These are phyloP conservation scores for Rapana venosa DNA, from an alignment of 2,888 invertebrate species.

Conservation along the genomic window DNA sequence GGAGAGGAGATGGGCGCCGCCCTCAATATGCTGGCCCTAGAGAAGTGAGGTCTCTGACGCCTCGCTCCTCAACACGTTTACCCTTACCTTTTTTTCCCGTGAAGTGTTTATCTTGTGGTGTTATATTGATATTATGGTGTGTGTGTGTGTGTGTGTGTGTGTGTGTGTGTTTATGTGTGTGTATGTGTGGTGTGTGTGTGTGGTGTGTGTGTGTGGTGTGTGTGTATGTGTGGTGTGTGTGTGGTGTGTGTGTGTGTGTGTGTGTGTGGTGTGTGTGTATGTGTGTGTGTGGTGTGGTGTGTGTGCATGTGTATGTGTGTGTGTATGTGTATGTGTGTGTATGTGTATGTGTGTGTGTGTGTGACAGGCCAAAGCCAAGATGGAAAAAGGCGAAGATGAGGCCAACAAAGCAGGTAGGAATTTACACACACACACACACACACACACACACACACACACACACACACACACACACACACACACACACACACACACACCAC, in stretches of 20 bases:
- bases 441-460: too few relatives aligned
- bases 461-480: too few relatives aligned
- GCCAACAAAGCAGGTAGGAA: conserved; percentile 30
- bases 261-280: conserved; percentile 19
- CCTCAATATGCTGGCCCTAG: too few relatives aligned
- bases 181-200: neutral
- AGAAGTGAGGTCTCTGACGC: too few relatives aligned
- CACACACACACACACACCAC: too few relatives aligned
- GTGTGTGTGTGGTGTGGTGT: neutral
- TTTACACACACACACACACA: too few relatives aligned
- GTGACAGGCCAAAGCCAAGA: conserved; percentile 1
- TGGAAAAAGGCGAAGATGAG: conserved; percentile 29
- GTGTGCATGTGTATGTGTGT: conserved; percentile 1
- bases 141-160: too few relatives aligned
- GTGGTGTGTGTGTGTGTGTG: conserved; percentile 1
- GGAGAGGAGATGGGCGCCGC: too few relatives aligned
- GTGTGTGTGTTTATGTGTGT: neutral
- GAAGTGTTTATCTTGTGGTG: too few relatives aligned
- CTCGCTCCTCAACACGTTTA: too few relatives aligned
- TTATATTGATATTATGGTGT: too few relatives aligned
- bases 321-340: conserved; percentile 7
- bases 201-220: neutral
- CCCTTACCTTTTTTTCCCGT: too few relatives aligned
- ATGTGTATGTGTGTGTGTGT: neutral
- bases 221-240: neutral